Evolutionary conservation across 2,888 invertebrate species (phyloP), one percentile per base, ranked within the genome.

Genomic region (Caenorhabditis wallacei): DNA sequence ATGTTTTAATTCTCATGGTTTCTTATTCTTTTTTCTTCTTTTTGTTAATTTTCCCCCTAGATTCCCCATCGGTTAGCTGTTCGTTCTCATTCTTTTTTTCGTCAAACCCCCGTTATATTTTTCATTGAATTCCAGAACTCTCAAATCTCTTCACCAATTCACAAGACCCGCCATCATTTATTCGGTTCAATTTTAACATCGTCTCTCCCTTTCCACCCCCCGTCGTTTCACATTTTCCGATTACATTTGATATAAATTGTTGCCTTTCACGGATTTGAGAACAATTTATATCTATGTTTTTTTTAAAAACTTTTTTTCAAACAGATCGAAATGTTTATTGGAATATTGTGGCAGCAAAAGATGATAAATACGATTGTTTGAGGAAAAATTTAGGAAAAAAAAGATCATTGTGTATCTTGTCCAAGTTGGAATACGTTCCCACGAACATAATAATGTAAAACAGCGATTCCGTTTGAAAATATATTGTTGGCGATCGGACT

Each of bases 21-120:
- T 24, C 24, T 43, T 18, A 7, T 40, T 22, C 22, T 40, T 20
- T 11, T 40, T 37, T 20, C 10, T 57, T 11, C 7, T 40, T 59
- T 20, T 57, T 30, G 30, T 35, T 20, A 3, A 5, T 43, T 43
- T 10, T 37, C 37, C n/a, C 26, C 43, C 8, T 61, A 26, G 26
- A 26, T 43, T 61, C 18, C 18, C 56, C 20, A 46, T 61, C 61
- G 61, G 61, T 26, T 61, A 61, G 61, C 43, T 61, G 61, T 61
- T 61, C 43, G 61, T 61, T 61, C 61, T 43, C 43, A 61, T 40
- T 20, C 1, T 20, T 37, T 37, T 20, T n/a, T 35, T 56, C 30
- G 22, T 35, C 5, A 35, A 40, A 40, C 4, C 10, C 57, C 59
- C 16, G 40, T 22, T 40, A 37, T n/a, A 16, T 56, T 56, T 56